Evolutionary conservation across 92 coral and sea anemone genomes (phyloP), one percentile per base, ranked within the genome.

Genomic region (Parazoanthus darwini): DNA sequence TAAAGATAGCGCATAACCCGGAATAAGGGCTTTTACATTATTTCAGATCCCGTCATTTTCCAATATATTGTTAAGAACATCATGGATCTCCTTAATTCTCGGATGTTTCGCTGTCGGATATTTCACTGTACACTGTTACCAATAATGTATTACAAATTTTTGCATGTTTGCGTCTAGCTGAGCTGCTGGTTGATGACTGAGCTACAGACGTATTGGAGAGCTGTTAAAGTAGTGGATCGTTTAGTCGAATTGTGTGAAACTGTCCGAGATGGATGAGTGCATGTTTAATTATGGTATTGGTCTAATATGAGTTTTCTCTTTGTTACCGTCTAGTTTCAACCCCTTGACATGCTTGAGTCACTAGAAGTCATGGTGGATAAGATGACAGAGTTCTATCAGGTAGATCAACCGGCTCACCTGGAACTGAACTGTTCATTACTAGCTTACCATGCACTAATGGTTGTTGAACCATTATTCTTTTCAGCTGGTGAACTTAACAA

Each of bases 311-410:
- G 0, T 26, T 54, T 9, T 11, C 6, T 36, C 1, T 51, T 70
- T 74, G 54, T 78, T 15, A 29, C 73, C 78, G 38, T 38, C 18
- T 25, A 94, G 97, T 94, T 94, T 92, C 97, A 94, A 86, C 97
- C 94, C 0, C 86, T 94, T 20, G 86, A 87, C 33, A 87, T 75
- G 82, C 75, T 91, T 15, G n/a, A 63, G 9, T 59, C 46, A 39
- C 85, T 94, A 58, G 90, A 88, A 78, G 82, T 86, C 14, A 18
- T 92, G 73, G 87, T 78, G 5, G 89, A 75, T 15, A 65, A 88
- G 74, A 90, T 94, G 93, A 58, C 90, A 5, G 84, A 91, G 3
- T 84, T 86, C 79, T 94, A 92, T 79, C 86, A 83, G 90, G 93
- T 94, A 72, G 46, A 72, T n/a, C 48, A 22, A 38, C 42, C 26